phyloP scores from a whole-genome alignment of 2,113 vertebrate genomes.

The Oryzias woworae region DNA sequence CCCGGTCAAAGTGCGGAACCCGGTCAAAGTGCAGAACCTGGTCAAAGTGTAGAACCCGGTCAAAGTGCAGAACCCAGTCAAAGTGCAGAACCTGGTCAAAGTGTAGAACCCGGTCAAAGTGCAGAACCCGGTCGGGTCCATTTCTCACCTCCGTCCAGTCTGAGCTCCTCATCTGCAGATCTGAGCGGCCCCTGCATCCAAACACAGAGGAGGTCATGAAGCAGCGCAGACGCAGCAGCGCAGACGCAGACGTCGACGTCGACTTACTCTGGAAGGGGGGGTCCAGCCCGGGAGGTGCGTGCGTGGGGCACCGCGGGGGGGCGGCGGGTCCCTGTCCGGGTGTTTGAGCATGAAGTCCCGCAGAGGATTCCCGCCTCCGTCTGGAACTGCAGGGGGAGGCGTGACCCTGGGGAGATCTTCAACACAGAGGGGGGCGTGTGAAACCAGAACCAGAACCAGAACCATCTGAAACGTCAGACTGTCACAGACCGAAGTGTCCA shows the following conservation, averaged over 20 bases:
- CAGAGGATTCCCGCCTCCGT: slow-evolving; percentile 53
- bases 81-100: too few species aligned
- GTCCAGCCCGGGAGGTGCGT: slow-evolving; percentile 46
- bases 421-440: background rate
- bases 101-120: background rate
- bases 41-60: too few species aligned
- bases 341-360: slow-evolving; percentile 79
- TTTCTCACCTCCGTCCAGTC: slow-evolving; percentile 69
- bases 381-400: slow-evolving; percentile 45
- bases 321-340: slow-evolving; percentile 20
- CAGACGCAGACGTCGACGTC: too few species aligned
- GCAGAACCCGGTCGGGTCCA: background rate
- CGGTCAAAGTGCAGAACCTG: too few species aligned
- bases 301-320: slow-evolving; percentile 18
- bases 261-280: slow-evolving; percentile 69
- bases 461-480: background rate
- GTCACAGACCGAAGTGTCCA: slow-evolving; percentile 49
- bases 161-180: slow-evolving; percentile 39
- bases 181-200: slow-evolving; percentile 49
- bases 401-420: slow-evolving; percentile 64
- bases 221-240: too few species aligned
- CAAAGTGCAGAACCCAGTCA: too few species aligned
- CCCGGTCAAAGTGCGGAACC: too few species aligned
- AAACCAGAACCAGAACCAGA: background rate
- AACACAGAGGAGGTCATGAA: slow-evolving; percentile 27